Evolutionary conservation across 2,113 vertebrate species (phyloP), one percentile per base, ranked within the genome.

Genomic region (Platichthys flesus): DNA sequence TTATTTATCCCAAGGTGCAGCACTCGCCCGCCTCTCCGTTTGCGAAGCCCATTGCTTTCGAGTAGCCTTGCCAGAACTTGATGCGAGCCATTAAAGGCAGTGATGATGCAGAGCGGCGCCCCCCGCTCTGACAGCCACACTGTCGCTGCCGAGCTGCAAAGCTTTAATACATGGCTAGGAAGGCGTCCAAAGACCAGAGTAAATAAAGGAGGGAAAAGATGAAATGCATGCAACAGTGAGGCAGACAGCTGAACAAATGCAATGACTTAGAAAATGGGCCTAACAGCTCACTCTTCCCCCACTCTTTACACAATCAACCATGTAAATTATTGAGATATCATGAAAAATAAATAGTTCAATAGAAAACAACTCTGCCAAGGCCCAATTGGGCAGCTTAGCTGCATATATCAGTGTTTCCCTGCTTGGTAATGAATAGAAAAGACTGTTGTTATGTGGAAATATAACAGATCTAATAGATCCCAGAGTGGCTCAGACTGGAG

Each of bases 171-270:
- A 86, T 61, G 89, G 91, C 87, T 82, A 83, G 91, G 90, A 92
- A 90, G 75, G 81, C 71, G 66, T 91, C 92, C 91, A 93, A 90
- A 89, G 83, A 86, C 70, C 80, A 81, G 81, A 87, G 88, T 91
- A 91, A 94, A 93, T 90, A 93, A 88, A 86, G 78, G 55, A 83
- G 72, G 61, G 76, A 67, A 71, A 76, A 92, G 90, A 93, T 90
- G 88, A 93, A 91, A 92, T 90, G 77, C 84, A 74, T 60, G 87
- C 86, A 61, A 86, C 88, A 70, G 82, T 67, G 86, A 83, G 82
- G 81, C 79, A 90, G 88, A 91, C 93, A 92, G 92, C 89, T 90
- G 90, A 93, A 89, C 91, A 92, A 94, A 94, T 79, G 88, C 89
- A 90, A 67, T 75, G 90, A 90, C 86, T 91, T 88, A 85, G 90